Evolutionary conservation across 2,113 vertebrate genomes (phyloP).

Genomic region (Macquaria ambigua): DNA sequence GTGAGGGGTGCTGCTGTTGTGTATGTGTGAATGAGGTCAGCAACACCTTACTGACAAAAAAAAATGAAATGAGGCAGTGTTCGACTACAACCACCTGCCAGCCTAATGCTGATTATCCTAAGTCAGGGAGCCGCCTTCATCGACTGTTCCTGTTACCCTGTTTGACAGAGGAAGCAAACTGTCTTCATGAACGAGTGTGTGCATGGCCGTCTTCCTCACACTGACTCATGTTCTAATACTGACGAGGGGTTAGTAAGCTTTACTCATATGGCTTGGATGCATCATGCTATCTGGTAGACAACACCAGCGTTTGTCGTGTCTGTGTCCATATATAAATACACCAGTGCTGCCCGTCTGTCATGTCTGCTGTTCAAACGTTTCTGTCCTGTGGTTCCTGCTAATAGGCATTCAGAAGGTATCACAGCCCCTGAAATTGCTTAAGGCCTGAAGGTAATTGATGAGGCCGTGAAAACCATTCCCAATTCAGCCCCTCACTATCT

Average conservation of each 20-base stretch:
- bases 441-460: constrained; percentile 36
- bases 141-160: constrained; percentile 12
- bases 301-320: constrained; percentile 41
- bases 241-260: constrained; percentile 53
- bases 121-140: not conserved
- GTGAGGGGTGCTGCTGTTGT: constrained; percentile 30
- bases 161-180: constrained; percentile 38
- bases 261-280: constrained; percentile 59
- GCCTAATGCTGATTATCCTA: constrained; percentile 2
- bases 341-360: constrained; percentile 49
- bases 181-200: constrained; percentile 33
- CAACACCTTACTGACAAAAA: constrained; percentile 4
- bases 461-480: constrained; percentile 9
- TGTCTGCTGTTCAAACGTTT: constrained; percentile 41
- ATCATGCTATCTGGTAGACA: constrained; percentile 67
- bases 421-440: constrained; percentile 28
- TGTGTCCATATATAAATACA: constrained; percentile 44
- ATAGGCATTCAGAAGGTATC: constrained; percentile 25
- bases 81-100: not conserved
- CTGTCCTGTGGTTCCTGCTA: constrained; percentile 15
- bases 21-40: constrained; percentile 50
- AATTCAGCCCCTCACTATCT: constrained; percentile 9
- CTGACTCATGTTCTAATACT: constrained; percentile 68
- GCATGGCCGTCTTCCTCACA: constrained; percentile 46
- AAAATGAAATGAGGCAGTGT: not conserved